These are phyloP conservation scores for Ceratotherium simum DNA, from an alignment of 2,113 vertebrate genomes.

Conservation along the genomic window DNA sequence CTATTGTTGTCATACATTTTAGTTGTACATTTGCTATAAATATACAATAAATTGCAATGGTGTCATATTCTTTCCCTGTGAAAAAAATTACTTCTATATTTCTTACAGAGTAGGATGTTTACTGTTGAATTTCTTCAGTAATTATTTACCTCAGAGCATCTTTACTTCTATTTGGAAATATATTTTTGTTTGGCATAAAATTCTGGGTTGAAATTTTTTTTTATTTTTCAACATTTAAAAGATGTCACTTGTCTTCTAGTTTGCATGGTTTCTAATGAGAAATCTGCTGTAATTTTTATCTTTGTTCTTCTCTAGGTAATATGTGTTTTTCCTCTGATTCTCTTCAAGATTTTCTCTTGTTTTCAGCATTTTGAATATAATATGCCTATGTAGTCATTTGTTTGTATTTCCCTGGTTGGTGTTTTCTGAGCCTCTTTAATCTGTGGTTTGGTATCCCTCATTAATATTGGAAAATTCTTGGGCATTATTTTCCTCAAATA, in stretches of 20 bases:
- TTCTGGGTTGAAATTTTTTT: neutral
- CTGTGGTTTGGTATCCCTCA: neutral
- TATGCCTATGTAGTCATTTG: neutral
- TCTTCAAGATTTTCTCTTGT: neutral
- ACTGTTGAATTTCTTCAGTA: conserved; percentile 5
- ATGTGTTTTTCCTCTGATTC: neutral
- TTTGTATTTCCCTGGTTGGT: neutral
- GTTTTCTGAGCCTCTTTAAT: neutral
- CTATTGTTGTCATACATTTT: neutral
- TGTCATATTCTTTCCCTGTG: neutral
- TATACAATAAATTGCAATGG: neutral
- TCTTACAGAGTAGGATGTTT: neutral
- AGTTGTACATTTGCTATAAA: neutral
- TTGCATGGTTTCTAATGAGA: neutral
- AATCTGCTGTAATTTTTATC: neutral
- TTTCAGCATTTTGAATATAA: neutral
- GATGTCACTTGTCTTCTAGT: neutral
- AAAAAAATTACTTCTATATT: neutral
- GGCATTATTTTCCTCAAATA: neutral
- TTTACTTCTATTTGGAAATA: conserved; percentile 8
- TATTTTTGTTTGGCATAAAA: neutral
- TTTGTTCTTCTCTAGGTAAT: neutral
- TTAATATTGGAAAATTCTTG: neutral
- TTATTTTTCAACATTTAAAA: neutral
- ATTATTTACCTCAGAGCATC: conserved; percentile 7